Conservation (phyloP, 1,140 invertebrate genomes). For the Drosophila seguyi region DNA sequence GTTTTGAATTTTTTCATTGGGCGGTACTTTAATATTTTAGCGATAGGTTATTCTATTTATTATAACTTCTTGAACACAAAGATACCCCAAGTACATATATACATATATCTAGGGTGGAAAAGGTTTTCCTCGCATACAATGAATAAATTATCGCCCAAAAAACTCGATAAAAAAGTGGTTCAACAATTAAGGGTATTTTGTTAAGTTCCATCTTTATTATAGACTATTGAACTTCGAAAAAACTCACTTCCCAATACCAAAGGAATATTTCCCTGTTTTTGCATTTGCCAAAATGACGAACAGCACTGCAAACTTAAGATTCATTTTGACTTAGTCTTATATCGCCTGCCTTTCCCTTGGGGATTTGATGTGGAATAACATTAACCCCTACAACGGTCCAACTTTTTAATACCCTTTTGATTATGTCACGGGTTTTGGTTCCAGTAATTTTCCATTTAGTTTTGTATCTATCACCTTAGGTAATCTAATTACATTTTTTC, state of each 20-base stretch:
- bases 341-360: background rate
- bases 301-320: background rate
- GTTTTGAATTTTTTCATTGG: too few relatives aligned
- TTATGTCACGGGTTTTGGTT: background rate
- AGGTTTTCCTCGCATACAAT: constrained; percentile 15
- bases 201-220: background rate
- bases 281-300: background rate
- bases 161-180: too few relatives aligned
- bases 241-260: background rate
- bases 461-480: background rate
- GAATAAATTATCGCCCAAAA: constrained; percentile 45
- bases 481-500: background rate
- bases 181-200: background rate
- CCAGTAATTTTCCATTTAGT: background rate
- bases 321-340: background rate
- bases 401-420: background rate
- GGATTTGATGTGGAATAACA: background rate
- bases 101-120: constrained; percentile 16
- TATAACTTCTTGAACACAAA: too few relatives aligned
- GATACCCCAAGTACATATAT: background rate
- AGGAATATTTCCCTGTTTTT: too few relatives aligned
- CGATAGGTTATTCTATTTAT: too few relatives aligned
- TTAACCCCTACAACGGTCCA: too few relatives aligned
- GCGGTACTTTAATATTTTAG: too few relatives aligned
- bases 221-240: background rate